Percentiles rank a stretch among this genome's conserved stretches.
These are phyloP conservation scores for Xylocampa areola DNA, from an alignment of 2,888 invertebrate species.

Conservation along the genomic window DNA sequence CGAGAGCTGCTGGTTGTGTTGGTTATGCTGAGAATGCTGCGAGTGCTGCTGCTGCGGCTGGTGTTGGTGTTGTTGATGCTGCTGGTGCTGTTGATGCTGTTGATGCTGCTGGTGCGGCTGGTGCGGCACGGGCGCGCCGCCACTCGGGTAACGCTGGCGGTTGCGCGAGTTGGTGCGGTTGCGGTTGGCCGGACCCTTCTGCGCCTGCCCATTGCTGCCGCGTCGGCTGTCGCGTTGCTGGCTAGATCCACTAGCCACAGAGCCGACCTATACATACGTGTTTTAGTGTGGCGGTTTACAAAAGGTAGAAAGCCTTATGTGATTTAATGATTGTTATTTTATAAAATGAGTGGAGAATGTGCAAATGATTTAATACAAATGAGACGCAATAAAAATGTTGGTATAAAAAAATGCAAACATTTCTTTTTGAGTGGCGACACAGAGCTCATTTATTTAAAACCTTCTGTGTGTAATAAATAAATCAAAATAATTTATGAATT, in stretches of 20 bases:
- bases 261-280: slow-evolving; percentile 67
- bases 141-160: slow-evolving; percentile 76
- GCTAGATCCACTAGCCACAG: slow-evolving; percentile 75
- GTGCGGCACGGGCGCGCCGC: slow-evolving; percentile 64
- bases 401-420: too few species aligned
- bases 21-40: slow-evolving; percentile 73
- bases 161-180: slow-evolving; percentile 75
- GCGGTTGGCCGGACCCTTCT: slow-evolving; percentile 65
- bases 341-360: slow-evolving; percentile 20
- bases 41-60: slow-evolving; percentile 68
- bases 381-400: slow-evolving; percentile 10
- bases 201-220: slow-evolving; percentile 72
- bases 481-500: too few species aligned
- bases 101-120: slow-evolving; percentile 67
- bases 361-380: slow-evolving; percentile 2
- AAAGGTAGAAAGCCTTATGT: background rate
- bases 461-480: too few species aligned
- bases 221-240: slow-evolving; percentile 79
- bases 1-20: slow-evolving; percentile 66
- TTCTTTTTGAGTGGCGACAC: too few species aligned
- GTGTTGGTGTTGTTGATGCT: slow-evolving; percentile 62
- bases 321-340: too few species aligned
- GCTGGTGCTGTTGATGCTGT: slow-evolving; percentile 69
- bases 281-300: slow-evolving; percentile 5
- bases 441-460: too few species aligned